Evolutionary conservation across 2,888 invertebrate genomes (phyloP).

Genomic region (Torymus texanus): DNA sequence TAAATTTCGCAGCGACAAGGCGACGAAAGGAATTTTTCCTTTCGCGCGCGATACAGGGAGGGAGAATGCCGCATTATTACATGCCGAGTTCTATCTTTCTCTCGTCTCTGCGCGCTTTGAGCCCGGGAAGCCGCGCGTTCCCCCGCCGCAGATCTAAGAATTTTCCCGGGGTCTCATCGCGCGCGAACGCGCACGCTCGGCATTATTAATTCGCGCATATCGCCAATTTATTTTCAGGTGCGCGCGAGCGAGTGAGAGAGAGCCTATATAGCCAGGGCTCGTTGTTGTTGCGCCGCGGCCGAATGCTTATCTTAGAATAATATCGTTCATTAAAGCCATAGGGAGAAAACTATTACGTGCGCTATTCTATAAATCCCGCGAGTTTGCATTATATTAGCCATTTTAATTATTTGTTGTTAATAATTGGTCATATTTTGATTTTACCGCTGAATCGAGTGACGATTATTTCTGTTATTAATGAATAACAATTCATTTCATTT

Average conservation of each 20-base stretch:
- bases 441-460: no score
- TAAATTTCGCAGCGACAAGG: slow-evolving; percentile 43
- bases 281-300: background rate
- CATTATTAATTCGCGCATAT: slow-evolving; percentile 50
- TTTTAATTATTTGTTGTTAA: no score
- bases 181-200: slow-evolving; percentile 1
- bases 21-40: slow-evolving; percentile 43
- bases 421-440: no score
- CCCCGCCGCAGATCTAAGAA: slow-evolving; percentile 10
- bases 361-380: background rate
- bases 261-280: background rate
- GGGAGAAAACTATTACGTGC: slow-evolving; percentile 2
- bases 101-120: background rate
- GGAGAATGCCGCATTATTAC: slow-evolving; percentile 23
- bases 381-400: background rate
- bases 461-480: no score
- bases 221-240: slow-evolving; percentile 39
- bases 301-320: slow-evolving; percentile 28
- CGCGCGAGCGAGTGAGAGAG: background rate
- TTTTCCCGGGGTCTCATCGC: slow-evolving; percentile 26
- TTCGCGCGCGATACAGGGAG: background rate
- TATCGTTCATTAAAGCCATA: slow-evolving; percentile 30
- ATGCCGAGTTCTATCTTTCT: background rate
- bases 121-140: slow-evolving; percentile 20
- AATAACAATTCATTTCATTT: no score